Percentiles rank a stretch among this genome's conserved stretches.
Conservation (phyloP, 2,888 invertebrate genomes). For the Drosophila cracens region DNA sequence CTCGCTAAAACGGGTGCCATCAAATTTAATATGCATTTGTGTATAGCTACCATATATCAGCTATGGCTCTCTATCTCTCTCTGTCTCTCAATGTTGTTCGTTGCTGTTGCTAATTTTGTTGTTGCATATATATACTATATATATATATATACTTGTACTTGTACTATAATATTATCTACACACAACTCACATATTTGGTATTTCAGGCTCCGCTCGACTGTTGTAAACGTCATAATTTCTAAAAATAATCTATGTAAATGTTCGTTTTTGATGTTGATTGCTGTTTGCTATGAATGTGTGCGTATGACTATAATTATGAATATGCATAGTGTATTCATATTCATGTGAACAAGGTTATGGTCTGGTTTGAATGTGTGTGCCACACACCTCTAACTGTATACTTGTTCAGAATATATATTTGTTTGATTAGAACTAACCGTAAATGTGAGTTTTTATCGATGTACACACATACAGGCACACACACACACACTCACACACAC, state of each 20-base stretch:
- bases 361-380: conserved; percentile 11
- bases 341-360: conserved; percentile 9
- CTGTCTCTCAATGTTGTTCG: conserved; percentile 72
- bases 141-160: conserved; percentile 13
- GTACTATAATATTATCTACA: conserved; percentile 4
- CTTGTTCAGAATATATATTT: conserved; percentile 19
- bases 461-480: conserved; percentile 32
- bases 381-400: conserved; percentile 1
- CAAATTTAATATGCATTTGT: conserved; percentile 46
- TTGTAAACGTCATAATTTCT: conserved; percentile 20
- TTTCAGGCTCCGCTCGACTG: conserved; percentile 17
- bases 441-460: conserved; percentile 62
- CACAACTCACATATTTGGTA: conserved; percentile 9
- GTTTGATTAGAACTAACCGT: conserved; percentile 45
- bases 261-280: conserved; percentile 62
- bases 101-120: conserved; percentile 58
- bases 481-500: conserved; percentile 1
- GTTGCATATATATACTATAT: conserved; percentile 53
- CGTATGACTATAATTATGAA: conserved; percentile 11
- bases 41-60: conserved; percentile 50
- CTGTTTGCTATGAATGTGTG: conserved; percentile 31
- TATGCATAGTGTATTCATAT: conserved; percentile 22
- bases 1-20: conserved; percentile 25
- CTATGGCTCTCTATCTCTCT: conserved; percentile 53
- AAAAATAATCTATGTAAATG: conserved; percentile 59